phyloP scores from a whole-genome alignment of 1,140 invertebrate species.

The Aphelenchoides fujianensis region DNA sequence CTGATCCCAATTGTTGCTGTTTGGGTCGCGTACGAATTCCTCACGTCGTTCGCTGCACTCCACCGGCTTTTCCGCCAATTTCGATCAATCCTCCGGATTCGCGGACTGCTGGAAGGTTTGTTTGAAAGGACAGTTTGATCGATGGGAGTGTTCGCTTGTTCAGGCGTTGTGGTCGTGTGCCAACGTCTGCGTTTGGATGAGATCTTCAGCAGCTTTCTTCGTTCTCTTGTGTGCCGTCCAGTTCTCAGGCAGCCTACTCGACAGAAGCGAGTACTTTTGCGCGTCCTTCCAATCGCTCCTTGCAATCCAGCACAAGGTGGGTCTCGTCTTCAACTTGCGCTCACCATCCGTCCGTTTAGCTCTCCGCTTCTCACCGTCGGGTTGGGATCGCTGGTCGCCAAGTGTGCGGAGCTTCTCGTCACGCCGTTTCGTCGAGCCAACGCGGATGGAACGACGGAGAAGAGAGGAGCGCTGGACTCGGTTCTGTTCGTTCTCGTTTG shows the following conservation, averaged over 20 bases:
- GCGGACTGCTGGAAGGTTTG: neutral
- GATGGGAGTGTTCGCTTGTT: neutral
- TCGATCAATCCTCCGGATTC: neutral
- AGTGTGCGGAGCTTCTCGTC: neutral
- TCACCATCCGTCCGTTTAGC: neutral
- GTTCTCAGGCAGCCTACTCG: neutral
- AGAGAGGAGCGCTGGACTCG: neutral
- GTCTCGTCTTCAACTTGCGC: neutral
- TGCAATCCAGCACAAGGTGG: neutral
- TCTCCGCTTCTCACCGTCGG: neutral
- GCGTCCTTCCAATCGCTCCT: neutral
- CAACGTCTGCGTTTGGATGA: neutral
- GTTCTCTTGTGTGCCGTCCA: neutral
- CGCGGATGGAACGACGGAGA: neutral
- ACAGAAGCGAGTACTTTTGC: neutral
- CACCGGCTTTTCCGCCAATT: neutral
- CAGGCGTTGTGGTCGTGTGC: neutral
- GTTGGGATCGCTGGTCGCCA: neutral
- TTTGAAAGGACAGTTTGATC: neutral
- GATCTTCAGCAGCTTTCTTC: neutral
- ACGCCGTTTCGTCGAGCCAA: neutral
- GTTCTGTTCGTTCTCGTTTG: neutral
- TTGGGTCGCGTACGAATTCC: neutral
- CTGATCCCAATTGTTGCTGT: neutral
- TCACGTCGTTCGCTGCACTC: neutral